Conservation (phyloP, 2,888 invertebrate species). For the Mythimna loreyi region DNA sequence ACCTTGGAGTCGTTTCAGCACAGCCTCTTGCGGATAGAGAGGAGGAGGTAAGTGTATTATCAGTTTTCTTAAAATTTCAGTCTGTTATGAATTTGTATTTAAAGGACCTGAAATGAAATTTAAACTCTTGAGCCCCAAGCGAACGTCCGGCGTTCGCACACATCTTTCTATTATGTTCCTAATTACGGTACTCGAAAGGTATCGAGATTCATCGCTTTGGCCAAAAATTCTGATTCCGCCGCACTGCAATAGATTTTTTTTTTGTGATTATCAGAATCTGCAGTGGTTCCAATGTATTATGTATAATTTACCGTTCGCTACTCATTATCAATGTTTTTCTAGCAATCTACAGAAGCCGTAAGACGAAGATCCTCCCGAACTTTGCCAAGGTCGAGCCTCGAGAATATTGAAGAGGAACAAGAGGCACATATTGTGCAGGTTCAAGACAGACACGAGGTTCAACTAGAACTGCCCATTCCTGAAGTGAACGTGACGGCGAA, state of each 20-base stretch:
- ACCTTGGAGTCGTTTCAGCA: conserved; percentile 67
- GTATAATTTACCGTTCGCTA: not conserved
- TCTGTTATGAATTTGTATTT: not conserved
- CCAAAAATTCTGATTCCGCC: not conserved
- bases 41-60: conserved; percentile 69
- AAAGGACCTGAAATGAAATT: not conserved
- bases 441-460: conserved; percentile 40
- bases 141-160: no score
- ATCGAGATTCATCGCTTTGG: not conserved
- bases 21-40: conserved; percentile 65
- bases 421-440: conserved; percentile 50
- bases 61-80: not conserved
- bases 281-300: no score
- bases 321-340: not conserved
- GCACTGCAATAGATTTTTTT: no score
- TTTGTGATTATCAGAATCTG: no score
- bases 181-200: no score
- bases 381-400: conserved; percentile 56
- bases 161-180: no score
- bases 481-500: conserved; percentile 54
- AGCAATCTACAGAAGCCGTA: conserved; percentile 56
- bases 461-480: conserved; percentile 26
- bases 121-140: no score
- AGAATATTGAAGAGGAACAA: conserved; percentile 69
- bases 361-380: conserved; percentile 54